Base-by-base conservation (phyloP, 1,140 invertebrate species). In the Drosophila sproati region DNA sequence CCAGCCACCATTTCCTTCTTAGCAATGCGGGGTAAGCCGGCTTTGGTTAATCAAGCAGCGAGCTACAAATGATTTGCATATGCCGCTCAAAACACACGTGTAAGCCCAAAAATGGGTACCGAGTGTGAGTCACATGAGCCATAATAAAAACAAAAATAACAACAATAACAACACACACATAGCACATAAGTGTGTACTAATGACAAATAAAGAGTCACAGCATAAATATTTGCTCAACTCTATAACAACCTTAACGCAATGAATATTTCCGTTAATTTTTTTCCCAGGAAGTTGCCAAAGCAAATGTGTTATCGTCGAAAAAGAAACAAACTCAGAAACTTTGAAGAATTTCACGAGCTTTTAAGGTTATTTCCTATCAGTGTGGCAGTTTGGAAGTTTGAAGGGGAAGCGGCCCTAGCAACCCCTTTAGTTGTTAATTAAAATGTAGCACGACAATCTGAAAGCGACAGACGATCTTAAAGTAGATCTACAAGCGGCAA, bases 231-330 rank as follows among this genome's bases (percentile, higher is more conserved):
- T 72, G 43, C 31, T n/a, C 67, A 64, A 51, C 37, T 57, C 34
- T 8, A n/a, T 45, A 64, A 47, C 54, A 70, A 43, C 35, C 71
- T 39, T n/a, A 64, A 72, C 35, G 54, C 60, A 63, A 76, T 39
- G 57, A 6, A 66, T 72, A 76, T 76, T 72, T 76, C 69, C 69
- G 69, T 56, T 73, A 34, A 7, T 32, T 59, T 72, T 72, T 59
- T 72, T 71, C 67, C 29, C 56, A 73, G 73, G 69, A 76, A 76
- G 73, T 76, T 76, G 60, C 73, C 54, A 75, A 64, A 64, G 47
- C 31, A 59, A 29, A 20, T 3, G 4, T 63, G 41, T 56, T 60
- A 64, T 75, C 68, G 45, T 20, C 1, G 20, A 61, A 28, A 37
- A 35, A 37, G 2, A n/a, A 20, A 10, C 31, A 66, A 48, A 6